A percentile compares a stretch with the other conserved stretches of the same genome.
Evolutionary conservation across 2,113 vertebrate genomes (phyloP).

Genomic region (Oncorhynchus mykiss): DNA sequence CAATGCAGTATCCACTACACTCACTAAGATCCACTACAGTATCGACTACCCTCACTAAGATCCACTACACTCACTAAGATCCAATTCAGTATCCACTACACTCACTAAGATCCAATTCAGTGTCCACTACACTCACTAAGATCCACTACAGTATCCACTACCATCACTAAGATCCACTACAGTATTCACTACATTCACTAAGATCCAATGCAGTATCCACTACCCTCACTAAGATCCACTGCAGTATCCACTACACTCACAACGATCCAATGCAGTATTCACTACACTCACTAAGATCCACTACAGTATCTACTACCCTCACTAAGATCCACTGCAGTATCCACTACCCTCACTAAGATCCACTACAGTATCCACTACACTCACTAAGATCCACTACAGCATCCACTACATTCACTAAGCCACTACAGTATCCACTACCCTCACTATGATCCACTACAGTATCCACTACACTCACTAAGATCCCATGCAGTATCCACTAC

Average conservation of each 20-base stretch:
- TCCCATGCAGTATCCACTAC: not conserved
- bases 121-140: too few relatives aligned
- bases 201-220: not conserved
- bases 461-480: not conserved
- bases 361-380: not conserved
- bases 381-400: not conserved
- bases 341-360: too few relatives aligned
- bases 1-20: too few relatives aligned
- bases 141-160: too few relatives aligned
- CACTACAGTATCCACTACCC: not conserved
- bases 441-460: not conserved
- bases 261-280: not conserved
- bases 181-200: too few relatives aligned
- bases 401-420: not conserved
- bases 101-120: too few relatives aligned
- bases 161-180: not conserved
- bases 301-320: not conserved
- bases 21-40: too few relatives aligned
- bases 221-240: not conserved
- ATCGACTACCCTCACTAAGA: too few relatives aligned
- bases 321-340: not conserved
- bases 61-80: too few relatives aligned
- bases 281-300: not conserved
- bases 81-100: too few relatives aligned
- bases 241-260: not conserved